phyloP scores from a whole-genome alignment of 2,797 vertebrate species.

The Hozukius guyotensis region DNA sequence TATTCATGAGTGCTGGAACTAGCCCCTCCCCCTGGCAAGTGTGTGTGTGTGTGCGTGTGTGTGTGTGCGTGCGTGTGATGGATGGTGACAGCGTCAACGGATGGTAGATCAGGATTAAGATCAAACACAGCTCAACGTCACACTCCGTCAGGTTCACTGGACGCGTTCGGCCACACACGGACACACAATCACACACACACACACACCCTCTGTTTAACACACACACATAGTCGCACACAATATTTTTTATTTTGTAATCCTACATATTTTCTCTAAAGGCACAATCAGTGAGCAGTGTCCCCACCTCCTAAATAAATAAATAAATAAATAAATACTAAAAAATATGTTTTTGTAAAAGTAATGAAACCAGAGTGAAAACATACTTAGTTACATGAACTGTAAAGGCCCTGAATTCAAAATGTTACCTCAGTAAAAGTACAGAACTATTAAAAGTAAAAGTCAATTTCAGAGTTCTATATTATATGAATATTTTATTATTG shows the following conservation, averaged over 20 bases:
- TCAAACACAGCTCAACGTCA: constrained; percentile 87
- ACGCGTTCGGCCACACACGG: constrained; percentile 54
- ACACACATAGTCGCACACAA: not conserved
- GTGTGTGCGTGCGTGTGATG: constrained; percentile 89
- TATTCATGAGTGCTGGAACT: constrained; percentile 98
- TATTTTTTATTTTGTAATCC: not conserved
- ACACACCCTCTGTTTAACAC: not conserved
- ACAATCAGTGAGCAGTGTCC: not conserved
- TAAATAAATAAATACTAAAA: not conserved
- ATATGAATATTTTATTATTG: not conserved
- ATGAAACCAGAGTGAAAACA: not conserved
- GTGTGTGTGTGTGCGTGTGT: constrained; percentile 9
- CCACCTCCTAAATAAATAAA: not conserved
- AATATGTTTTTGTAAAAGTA: not conserved
- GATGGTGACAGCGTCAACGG: constrained; percentile 92
- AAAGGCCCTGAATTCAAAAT: not conserved
- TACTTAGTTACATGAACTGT: not conserved
- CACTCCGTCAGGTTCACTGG: constrained; percentile 77
- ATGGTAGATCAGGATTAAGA: constrained; percentile 96
- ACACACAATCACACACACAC: not conserved
- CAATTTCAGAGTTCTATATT: not conserved
- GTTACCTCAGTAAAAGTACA: not conserved
- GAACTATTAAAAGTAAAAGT: not conserved
- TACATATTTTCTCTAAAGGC: not conserved
- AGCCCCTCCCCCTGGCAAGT: constrained; percentile 91